These are phyloP conservation scores for Heteractis magnifica DNA, from an alignment of 92 coral and sea anemone species.

Conservation along the genomic window DNA sequence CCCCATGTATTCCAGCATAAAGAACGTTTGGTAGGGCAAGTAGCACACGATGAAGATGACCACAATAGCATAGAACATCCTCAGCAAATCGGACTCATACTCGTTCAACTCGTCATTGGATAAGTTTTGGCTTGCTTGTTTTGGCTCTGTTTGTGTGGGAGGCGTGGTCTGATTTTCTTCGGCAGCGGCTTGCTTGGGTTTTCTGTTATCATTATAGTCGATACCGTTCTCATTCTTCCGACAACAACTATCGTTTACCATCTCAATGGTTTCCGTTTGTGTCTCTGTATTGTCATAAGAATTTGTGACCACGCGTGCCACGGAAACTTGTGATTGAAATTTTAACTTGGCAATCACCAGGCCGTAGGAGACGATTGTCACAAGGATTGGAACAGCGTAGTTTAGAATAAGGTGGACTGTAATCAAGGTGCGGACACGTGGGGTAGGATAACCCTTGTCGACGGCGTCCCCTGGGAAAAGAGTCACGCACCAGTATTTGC, in stretches of 20 bases:
- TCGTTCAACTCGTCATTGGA: conserved; percentile 1
- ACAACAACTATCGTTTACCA: neutral
- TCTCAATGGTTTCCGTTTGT: conserved; percentile 11
- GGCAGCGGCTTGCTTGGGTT: neutral
- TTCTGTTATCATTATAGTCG: neutral
- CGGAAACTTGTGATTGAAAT: neutral
- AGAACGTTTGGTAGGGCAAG: conserved; percentile 40
- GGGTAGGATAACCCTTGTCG: conserved; percentile 18
- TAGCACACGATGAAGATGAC: conserved; percentile 38
- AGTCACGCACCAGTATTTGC: conserved; percentile 26
- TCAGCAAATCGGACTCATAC: conserved; percentile 30
- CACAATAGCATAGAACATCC: conserved; percentile 43
- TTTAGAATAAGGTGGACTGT: conserved; percentile 19
- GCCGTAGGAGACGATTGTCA: conserved; percentile 21
- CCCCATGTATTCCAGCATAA: conserved; percentile 36
- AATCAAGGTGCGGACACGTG: conserved; percentile 1
- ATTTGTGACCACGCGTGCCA: neutral
- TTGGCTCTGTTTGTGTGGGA: neutral
- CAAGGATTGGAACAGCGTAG: conserved; percentile 9
- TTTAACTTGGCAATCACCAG: conserved; percentile 15
- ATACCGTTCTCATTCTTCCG: neutral
- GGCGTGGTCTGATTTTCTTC: neutral
- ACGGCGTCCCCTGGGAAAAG: conserved; percentile 33
- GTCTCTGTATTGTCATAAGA: conserved; percentile 14
- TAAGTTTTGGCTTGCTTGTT: neutral